Evolutionary conservation across 2,888 invertebrate species (phyloP).

Genomic region (Limnephilus auricula): DNA sequence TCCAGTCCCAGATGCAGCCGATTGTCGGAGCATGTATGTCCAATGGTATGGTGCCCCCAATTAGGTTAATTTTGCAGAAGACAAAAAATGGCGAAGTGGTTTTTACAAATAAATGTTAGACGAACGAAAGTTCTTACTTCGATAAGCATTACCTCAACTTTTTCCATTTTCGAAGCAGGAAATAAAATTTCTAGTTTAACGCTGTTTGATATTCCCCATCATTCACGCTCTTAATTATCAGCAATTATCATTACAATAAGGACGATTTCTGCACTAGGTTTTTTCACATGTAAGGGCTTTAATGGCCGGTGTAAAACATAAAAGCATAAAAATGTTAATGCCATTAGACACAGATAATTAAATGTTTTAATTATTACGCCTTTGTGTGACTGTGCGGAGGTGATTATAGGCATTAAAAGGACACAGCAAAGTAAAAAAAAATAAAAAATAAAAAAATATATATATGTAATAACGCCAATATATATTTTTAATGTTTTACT

Average conservation of each 20-base stretch:
- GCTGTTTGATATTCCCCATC: neutral
- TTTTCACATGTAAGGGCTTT: neutral
- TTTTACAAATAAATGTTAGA: too few species aligned
- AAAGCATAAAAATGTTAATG: conserved; percentile 26
- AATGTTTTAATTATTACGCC: conserved; percentile 71
- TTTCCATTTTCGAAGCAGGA: neutral
- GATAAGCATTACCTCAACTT: neutral
- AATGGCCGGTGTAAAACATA: conserved; percentile 22
- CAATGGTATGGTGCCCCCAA: too few species aligned
- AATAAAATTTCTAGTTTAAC: neutral
- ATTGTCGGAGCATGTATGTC: too few species aligned
- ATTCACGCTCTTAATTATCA: neutral
- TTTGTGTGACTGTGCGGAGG: conserved; percentile 21
- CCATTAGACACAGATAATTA: conserved; percentile 63
- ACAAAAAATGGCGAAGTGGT: too few species aligned
- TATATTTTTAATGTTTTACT: too few species aligned
- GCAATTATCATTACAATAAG: neutral
- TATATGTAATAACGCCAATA: too few species aligned
- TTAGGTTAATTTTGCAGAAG: too few species aligned
- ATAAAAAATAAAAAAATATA: too few species aligned
- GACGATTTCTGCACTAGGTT: conserved; percentile 20
- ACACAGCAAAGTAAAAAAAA: neutral
- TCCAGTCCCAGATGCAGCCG: too few species aligned
- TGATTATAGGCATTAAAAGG: neutral
- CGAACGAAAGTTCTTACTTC: neutral